These are phyloP conservation scores for Drosophila koepferae DNA, from an alignment of 2,888 invertebrate species.

Conservation along the genomic window DNA sequence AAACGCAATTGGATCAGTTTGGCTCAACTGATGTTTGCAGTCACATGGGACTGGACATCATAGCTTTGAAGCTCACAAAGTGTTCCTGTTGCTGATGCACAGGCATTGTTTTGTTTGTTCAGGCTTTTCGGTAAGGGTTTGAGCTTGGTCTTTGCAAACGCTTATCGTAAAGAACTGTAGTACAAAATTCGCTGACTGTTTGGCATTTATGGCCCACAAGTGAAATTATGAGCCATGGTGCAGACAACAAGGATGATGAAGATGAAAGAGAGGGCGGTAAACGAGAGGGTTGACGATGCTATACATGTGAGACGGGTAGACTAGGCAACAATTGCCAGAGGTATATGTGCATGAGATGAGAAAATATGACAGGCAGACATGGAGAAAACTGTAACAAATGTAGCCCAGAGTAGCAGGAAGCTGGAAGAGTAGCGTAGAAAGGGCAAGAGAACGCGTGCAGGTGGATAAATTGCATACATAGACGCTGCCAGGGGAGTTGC, in stretches of 20 bases:
- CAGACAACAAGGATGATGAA: constrained; percentile 31
- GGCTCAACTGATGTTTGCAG: constrained; percentile 41
- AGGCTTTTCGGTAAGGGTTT: constrained; percentile 18
- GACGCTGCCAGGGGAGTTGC: constrained; percentile 26
- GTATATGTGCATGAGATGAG: constrained; percentile 71
- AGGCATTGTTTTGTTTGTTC: constrained; percentile 44
- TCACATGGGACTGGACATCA: constrained; percentile 26
- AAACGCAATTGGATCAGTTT: constrained; percentile 62
- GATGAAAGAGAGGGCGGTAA: not conserved
- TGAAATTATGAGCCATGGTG: constrained; percentile 63
- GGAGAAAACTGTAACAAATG: constrained; percentile 68
- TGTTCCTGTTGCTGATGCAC: constrained; percentile 18
- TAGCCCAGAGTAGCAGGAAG: not conserved
- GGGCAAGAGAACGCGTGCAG: not conserved
- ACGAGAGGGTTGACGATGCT: not conserved
- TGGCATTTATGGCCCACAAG: constrained; percentile 64
- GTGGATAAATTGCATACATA: constrained; percentile 47
- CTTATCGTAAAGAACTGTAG: constrained; percentile 48
- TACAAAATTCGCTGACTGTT: constrained; percentile 62
- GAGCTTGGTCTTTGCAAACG: constrained; percentile 59
- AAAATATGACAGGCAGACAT: constrained; percentile 74
- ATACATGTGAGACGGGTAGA: constrained; percentile 11
- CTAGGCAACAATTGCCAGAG: constrained; percentile 64
- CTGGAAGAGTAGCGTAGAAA: not conserved
- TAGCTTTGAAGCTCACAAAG: constrained; percentile 42